These are phyloP conservation scores for Alfaro cultratus DNA, from an alignment of 2,797 vertebrate species.

Conservation along the genomic window DNA sequence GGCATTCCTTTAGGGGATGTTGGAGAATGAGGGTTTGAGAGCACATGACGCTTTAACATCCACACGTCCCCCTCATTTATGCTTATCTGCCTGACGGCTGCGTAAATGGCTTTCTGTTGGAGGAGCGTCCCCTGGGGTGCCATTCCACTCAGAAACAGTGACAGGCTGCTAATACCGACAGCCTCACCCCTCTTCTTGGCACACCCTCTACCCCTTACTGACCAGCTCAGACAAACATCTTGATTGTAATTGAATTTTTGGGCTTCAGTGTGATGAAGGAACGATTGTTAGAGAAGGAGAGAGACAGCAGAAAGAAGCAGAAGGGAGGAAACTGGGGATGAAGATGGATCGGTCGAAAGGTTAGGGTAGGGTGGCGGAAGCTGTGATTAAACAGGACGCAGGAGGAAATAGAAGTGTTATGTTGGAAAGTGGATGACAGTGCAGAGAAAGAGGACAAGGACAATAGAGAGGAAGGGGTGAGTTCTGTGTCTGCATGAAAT, in stretches of 20 bases:
- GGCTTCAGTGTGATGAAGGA: slow-evolving; percentile 62
- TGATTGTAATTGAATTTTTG: slow-evolving; percentile 85
- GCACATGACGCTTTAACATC: slow-evolving; percentile 49
- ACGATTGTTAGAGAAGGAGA: slow-evolving; percentile 37
- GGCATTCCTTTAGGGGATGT: slow-evolving; percentile 1
- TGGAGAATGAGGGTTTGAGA: slow-evolving; percentile 42
- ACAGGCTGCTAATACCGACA: slow-evolving; percentile 75
- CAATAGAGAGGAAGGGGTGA: slow-evolving; percentile 33
- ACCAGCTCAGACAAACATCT: slow-evolving; percentile 77
- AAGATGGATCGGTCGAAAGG: slow-evolving; percentile 60
- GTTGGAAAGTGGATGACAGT: slow-evolving; percentile 51
- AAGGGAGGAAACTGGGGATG: slow-evolving; percentile 28
- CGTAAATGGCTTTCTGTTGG: slow-evolving; percentile 76
- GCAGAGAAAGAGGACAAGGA: slow-evolving; percentile 39
- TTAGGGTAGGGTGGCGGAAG: slow-evolving; percentile 55
- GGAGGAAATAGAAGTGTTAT: slow-evolving; percentile 65
- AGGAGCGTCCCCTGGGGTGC: slow-evolving; percentile 59
- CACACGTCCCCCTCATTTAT: slow-evolving; percentile 64
- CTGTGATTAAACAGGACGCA: slow-evolving; percentile 71
- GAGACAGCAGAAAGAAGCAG: neutral
- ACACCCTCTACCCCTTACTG: slow-evolving; percentile 37
- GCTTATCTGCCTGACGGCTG: slow-evolving; percentile 69
- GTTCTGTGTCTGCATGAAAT: slow-evolving; percentile 30
- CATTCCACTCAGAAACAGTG: slow-evolving; percentile 67
- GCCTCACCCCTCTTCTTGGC: slow-evolving; percentile 41